phyloP scores from a whole-genome alignment of 2,797 vertebrate species.

The Cyclopterus lumpus region DNA sequence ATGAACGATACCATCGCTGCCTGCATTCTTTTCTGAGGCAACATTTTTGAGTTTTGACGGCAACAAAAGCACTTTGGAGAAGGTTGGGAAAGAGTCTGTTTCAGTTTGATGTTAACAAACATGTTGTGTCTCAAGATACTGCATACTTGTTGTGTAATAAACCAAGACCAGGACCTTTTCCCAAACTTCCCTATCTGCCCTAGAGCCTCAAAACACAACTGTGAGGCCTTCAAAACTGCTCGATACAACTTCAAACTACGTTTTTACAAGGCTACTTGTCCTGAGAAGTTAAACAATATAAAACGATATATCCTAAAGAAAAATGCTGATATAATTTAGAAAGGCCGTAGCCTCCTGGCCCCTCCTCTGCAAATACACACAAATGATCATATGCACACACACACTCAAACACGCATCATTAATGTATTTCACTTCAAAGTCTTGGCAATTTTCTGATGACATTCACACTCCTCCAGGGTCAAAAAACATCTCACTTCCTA shows the following conservation, averaged over 20 bases:
- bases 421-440: constrained; percentile 95
- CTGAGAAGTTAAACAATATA: background rate
- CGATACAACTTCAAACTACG: constrained; percentile 33
- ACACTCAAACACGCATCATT: constrained; percentile 45
- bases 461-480: constrained; percentile 99
- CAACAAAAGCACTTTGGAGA: background rate
- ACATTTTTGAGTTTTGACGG: background rate
- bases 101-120: background rate
- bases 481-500: constrained; percentile 98
- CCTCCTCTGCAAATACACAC: constrained; percentile 11
- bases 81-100: background rate
- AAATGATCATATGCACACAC: constrained; percentile 8
- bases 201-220: background rate
- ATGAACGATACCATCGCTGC: background rate
- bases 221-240: constrained; percentile 46
- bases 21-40: background rate
- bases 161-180: background rate
- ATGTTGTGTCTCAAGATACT: background rate
- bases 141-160: background rate
- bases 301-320: constrained; percentile 79
- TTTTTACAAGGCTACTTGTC: constrained; percentile 46
- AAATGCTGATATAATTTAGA: constrained; percentile 87
- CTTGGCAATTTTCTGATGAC: constrained; percentile 98
- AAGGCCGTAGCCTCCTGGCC: constrained; percentile 61
- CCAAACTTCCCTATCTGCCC: background rate